Conservation (phyloP, 2,797 vertebrate genomes). For the Chaunax sp. region DNA sequence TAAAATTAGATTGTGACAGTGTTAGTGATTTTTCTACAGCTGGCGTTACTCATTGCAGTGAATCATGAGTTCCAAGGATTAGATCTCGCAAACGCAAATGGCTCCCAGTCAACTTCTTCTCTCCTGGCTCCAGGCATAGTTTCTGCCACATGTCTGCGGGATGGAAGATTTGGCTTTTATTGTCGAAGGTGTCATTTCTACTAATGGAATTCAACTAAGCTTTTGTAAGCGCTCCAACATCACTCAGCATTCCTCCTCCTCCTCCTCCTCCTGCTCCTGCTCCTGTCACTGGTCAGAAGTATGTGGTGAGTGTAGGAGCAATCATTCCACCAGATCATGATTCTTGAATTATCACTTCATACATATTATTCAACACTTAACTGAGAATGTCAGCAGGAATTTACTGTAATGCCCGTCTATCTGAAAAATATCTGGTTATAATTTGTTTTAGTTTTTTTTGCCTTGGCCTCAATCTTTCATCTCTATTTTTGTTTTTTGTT, state of each 20-base stretch:
- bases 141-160: slow-evolving; percentile 57
- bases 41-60: slow-evolving; percentile 71
- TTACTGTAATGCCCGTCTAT: neutral
- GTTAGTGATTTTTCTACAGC: slow-evolving; percentile 73
- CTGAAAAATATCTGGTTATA: slow-evolving; percentile 17
- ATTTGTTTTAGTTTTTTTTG: neutral
- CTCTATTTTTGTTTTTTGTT: neutral
- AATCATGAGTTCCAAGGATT: slow-evolving; percentile 77
- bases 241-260: slow-evolving; percentile 32
- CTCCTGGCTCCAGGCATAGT: slow-evolving; percentile 52
- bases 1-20: slow-evolving; percentile 76
- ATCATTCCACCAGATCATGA: slow-evolving; percentile 18
- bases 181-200: slow-evolving; percentile 67
- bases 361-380: slow-evolving; percentile 44
- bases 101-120: slow-evolving; percentile 48
- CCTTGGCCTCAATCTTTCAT: neutral
- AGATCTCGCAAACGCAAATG: slow-evolving; percentile 55
- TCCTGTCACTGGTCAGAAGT: slow-evolving; percentile 33
- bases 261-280: neutral
- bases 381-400: slow-evolving; percentile 55
- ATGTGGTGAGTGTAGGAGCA: slow-evolving; percentile 38
- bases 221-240: slow-evolving; percentile 49
- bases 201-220: slow-evolving; percentile 51
- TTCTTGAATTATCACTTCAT: slow-evolving; percentile 51
- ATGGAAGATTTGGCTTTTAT: slow-evolving; percentile 43